Percentiles rank a stretch among this genome's conserved stretches.
phyloP scores from a whole-genome alignment of 2,888 invertebrate genomes.

The Gymnosoma rotundatum region DNA sequence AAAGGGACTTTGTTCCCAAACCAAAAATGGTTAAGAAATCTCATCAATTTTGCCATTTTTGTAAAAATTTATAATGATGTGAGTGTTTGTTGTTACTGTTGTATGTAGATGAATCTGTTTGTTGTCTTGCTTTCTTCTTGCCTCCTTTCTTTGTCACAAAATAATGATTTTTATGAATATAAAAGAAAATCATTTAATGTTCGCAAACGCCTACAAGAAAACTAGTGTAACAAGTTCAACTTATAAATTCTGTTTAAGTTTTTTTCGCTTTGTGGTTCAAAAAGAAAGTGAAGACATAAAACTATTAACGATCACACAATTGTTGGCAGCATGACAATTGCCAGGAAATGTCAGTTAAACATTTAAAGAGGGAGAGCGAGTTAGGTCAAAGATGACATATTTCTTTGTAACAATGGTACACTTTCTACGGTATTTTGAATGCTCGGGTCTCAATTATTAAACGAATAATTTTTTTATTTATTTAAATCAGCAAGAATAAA shows the following conservation, averaged over 20 bases:
- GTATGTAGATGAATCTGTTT: constrained; percentile 52
- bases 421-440: constrained; percentile 2
- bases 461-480: neutral
- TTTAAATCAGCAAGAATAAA: neutral
- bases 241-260: constrained; percentile 37
- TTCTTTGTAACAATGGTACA: constrained; percentile 42
- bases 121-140: constrained; percentile 33
- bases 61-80: constrained; percentile 59
- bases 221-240: constrained; percentile 56
- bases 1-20: constrained; percentile 59
- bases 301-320: constrained; percentile 56
- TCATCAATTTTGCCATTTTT: constrained; percentile 79
- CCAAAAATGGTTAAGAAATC: constrained; percentile 80
- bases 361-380: neutral
- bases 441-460: constrained; percentile 13
- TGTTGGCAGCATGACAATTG: constrained; percentile 57
- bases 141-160: constrained; percentile 48
- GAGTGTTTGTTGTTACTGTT: neutral
- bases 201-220: constrained; percentile 65
- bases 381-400: constrained; percentile 31
- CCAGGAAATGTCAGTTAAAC: constrained; percentile 13
- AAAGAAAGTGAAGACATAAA: constrained; percentile 69
- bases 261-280: constrained; percentile 11
- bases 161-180: constrained; percentile 45
- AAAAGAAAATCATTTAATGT: constrained; percentile 32